Evolutionary conservation across 2,888 invertebrate genomes (phyloP).

Genomic region (Mylabris sibirica): DNA sequence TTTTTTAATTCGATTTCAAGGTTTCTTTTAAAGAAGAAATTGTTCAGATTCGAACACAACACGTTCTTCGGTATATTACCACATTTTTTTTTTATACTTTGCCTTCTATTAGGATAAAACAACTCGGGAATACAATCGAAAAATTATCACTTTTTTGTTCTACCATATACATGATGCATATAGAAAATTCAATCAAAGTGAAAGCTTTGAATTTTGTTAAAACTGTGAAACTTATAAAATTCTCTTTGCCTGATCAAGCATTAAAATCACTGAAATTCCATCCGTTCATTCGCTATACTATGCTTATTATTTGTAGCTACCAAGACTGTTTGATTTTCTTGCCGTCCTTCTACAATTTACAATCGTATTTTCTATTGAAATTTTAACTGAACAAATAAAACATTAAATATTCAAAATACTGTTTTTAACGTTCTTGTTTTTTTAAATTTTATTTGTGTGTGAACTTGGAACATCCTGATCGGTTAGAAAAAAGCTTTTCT

Average conservation of each 20-base stretch:
- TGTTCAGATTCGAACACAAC: slow-evolving; percentile 21
- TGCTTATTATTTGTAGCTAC: neutral
- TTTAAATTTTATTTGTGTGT: slow-evolving; percentile 31
- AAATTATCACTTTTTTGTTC: slow-evolving; percentile 5
- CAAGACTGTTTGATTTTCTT: neutral
- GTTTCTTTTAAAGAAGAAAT: slow-evolving; percentile 29
- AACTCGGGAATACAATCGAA: neutral
- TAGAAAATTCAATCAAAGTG: neutral
- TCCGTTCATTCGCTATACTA: neutral
- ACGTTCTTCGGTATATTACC: neutral
- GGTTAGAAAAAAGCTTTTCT: slow-evolving; percentile 25
- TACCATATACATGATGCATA: neutral
- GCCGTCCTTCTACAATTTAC: too few relatives aligned
- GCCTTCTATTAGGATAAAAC: neutral
- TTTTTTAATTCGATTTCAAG: slow-evolving; percentile 37
- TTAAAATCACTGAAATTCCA: neutral
- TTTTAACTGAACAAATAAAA: slow-evolving; percentile 25
- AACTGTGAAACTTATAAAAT: neutral
- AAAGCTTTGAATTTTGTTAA: neutral
- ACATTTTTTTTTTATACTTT: neutral
- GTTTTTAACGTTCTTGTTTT: slow-evolving; percentile 36
- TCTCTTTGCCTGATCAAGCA: neutral
- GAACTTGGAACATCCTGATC: neutral
- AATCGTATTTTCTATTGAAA: neutral
- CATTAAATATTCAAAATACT: slow-evolving; percentile 33